phyloP scores from a whole-genome alignment of 1,140 invertebrate genomes.

The Drosophila arawakana region DNA sequence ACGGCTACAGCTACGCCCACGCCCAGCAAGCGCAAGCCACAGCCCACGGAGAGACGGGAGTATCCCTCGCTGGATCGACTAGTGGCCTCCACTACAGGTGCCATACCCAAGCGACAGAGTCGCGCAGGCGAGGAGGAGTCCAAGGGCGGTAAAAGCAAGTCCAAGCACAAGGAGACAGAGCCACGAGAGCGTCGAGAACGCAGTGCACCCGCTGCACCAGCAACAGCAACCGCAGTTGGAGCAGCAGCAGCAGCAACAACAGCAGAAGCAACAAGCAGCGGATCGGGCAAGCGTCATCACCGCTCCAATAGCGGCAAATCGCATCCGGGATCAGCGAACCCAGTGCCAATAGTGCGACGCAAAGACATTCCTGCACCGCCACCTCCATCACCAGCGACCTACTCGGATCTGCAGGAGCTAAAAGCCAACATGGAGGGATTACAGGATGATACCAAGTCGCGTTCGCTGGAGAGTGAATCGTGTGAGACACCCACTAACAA shows the following conservation, averaged over 20 bases:
- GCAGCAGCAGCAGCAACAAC: background rate
- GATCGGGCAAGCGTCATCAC: conserved; percentile 58
- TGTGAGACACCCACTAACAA: conserved; percentile 27
- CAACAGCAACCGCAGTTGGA: background rate
- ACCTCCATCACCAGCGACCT: conserved; percentile 77
- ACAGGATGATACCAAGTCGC: conserved; percentile 71
- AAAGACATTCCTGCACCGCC: conserved; percentile 78
- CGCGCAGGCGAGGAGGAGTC: conserved; percentile 11
- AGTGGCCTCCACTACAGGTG: conserved; percentile 71
- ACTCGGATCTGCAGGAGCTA: conserved; percentile 76
- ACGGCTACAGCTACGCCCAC: conserved; percentile 21
- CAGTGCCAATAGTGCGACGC: conserved; percentile 43
- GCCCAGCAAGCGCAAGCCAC: conserved; percentile 42
- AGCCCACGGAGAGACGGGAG: conserved; percentile 50
- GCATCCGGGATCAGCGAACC: conserved; percentile 20
- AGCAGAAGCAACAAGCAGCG: background rate
- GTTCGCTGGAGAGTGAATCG: conserved; percentile 62
- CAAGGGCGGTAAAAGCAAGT: conserved; percentile 27
- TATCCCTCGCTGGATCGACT: conserved; percentile 75
- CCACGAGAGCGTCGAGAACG: conserved; percentile 12
- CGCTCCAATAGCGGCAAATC: conserved; percentile 50
- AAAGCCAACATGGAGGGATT: conserved; percentile 75
- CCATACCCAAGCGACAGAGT: conserved; percentile 64
- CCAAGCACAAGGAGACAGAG: conserved; percentile 18
- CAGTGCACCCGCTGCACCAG: conserved; percentile 19